Evolutionary conservation across 2,797 vertebrate species (phyloP).

Genomic region (Champsocephalus esox): DNA sequence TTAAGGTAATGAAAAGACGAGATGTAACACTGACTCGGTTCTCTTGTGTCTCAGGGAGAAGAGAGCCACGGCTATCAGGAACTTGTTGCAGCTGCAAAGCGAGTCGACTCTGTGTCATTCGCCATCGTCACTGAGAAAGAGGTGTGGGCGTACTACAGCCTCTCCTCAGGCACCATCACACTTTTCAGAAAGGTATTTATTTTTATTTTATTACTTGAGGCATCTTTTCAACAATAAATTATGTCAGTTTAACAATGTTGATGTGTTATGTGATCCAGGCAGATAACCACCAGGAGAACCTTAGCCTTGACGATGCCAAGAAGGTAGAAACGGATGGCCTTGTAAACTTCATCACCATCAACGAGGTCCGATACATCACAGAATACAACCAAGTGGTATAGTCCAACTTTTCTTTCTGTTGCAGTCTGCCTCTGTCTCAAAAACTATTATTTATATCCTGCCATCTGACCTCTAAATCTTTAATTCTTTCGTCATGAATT

Average conservation of each 20-base stretch:
- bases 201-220: not conserved
- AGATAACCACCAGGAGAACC: constrained; percentile 86
- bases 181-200: constrained; percentile 90
- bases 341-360: constrained; percentile 86
- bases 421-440: constrained; percentile 16
- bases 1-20: not conserved
- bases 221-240: not conserved
- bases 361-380: constrained; percentile 89
- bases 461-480: not conserved
- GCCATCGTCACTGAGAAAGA: constrained; percentile 85
- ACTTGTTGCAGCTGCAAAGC: constrained; percentile 76
- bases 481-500: not conserved
- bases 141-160: constrained; percentile 84
- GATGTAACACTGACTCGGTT: not conserved
- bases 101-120: constrained; percentile 81
- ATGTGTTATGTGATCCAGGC: constrained; percentile 78
- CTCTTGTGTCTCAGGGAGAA: constrained; percentile 80
- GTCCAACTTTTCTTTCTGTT: constrained; percentile 9
- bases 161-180: constrained; percentile 81
- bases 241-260: not conserved
- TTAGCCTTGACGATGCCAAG: constrained; percentile 76
- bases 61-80: constrained; percentile 78
- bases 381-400: constrained; percentile 91
- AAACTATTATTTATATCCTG: not conserved
- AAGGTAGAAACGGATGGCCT: constrained; percentile 85